Evolutionary conservation across 2,113 vertebrate genomes (phyloP), one percentile per base, ranked within the genome.

Genomic region (Grus americana): DNA sequence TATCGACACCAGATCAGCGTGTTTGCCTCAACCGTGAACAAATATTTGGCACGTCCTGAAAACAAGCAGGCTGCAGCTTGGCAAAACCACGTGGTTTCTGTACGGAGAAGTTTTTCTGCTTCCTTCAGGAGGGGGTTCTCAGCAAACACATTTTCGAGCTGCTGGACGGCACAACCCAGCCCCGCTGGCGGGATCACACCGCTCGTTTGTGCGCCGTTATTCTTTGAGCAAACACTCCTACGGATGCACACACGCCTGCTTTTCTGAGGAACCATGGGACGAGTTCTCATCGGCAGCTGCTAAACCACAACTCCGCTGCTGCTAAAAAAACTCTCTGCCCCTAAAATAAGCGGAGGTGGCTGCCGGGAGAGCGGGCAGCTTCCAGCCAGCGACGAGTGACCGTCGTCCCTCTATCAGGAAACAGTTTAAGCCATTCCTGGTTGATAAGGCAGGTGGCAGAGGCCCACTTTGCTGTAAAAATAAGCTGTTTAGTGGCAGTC

Each of bases 201-300:
- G 5, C 23, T 5, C 12, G 0, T 19, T 32, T 10, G 4, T 3
- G 2, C 4, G 6, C 38, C 2, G 0, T 38, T 34, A 29, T 18
- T 42, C 34, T 30, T 32, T 5, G 11, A 26, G 82, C 44, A 42
- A 34, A 47, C 9, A 4, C 40, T 71, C 49, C 29, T 40, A 0
- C 40, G 18, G 40, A 14, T 24, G 58, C 12, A 27, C 5, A 10
- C 12, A 1, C 0, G 11, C 4, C 65, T 57, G 65, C 59, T 44
- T 30, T 23, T 20, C 27, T 20, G 36, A 46, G 66, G 59, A 68
- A 19, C 30, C 58, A 7, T 15, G 8, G 65, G 17, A 79, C 54
- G 47, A 40, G 26, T 27, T 22, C 47, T 40, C 55, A 6, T 8
- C 50, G 6, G 5, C 61, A 8, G 27, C 52, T 66, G 38, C 44